phyloP scores from a whole-genome alignment of 2,888 invertebrate genomes.

The Cancer borealis region DNA sequence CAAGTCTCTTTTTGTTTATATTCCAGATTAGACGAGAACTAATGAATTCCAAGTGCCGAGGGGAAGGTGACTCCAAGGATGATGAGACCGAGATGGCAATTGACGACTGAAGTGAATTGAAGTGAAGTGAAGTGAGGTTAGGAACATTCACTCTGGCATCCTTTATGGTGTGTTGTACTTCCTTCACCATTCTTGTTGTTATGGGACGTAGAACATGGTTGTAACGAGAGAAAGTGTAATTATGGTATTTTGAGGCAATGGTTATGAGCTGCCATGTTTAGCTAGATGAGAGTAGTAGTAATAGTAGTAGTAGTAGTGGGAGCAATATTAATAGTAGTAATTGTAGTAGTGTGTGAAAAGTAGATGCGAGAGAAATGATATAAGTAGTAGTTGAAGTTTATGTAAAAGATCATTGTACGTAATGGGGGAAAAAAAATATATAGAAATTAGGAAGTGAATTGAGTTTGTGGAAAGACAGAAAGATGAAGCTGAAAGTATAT shows the following conservation, averaged over 20 bases:
- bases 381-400: too few species aligned
- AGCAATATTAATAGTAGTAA: too few species aligned
- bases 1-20: not conserved
- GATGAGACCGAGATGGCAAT: not conserved
- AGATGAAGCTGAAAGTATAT: not conserved
- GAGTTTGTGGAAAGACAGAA: not conserved
- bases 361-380: too few species aligned
- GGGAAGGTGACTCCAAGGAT: constrained; percentile 54
- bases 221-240: too few species aligned
- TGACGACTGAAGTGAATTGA: constrained; percentile 1
- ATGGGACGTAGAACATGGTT: too few species aligned
- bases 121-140: not conserved
- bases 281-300: too few species aligned
- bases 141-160: not conserved
- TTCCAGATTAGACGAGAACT: constrained; percentile 71
- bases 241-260: not conserved
- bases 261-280: not conserved
- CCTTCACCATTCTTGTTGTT: too few species aligned
- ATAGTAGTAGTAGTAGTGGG: too few species aligned
- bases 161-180: not conserved
- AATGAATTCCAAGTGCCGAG: constrained; percentile 70
- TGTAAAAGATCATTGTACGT: too few species aligned
- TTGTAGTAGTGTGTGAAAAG: too few species aligned
- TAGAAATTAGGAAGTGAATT: not conserved
- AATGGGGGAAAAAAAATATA: too few species aligned